Conservation (phyloP, 92 coral and sea anemone species). For the Umimayanthus chanpuru region DNA sequence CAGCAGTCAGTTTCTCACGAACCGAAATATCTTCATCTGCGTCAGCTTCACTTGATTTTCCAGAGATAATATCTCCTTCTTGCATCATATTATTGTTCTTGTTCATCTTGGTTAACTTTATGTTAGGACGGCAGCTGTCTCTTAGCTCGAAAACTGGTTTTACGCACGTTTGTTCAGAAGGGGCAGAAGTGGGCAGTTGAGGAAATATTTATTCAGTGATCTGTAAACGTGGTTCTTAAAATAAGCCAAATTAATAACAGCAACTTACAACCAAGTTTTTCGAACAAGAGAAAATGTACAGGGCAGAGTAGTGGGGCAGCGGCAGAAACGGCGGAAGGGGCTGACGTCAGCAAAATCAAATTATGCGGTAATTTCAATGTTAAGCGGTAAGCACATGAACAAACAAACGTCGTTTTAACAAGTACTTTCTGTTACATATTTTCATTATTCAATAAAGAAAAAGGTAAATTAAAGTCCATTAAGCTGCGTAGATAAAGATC, state of each 20-base stretch:
- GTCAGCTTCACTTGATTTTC: no score
- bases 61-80: no score
- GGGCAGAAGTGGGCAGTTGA: not conserved
- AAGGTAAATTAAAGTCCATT: not conserved
- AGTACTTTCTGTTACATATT: not conserved
- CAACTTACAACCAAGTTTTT: not conserved
- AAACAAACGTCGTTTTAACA: not conserved
- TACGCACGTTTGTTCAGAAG: no score
- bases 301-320: not conserved
- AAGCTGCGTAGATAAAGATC: not conserved
- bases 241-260: not conserved
- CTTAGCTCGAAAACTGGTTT: no score
- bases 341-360: not conserved
- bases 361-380: not conserved
- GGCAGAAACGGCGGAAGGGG: not conserved
- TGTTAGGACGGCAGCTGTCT: no score
- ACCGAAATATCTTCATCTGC: no score
- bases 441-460: not conserved
- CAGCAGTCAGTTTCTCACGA: no score
- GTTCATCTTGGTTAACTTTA: no score
- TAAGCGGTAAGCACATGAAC: not conserved
- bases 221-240: not conserved
- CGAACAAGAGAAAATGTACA: not conserved
- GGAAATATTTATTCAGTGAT: not conserved
- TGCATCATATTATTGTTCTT: no score